Base-by-base conservation (phyloP, 1,140 invertebrate species). In the Rhopalosiphum padi region DNA sequence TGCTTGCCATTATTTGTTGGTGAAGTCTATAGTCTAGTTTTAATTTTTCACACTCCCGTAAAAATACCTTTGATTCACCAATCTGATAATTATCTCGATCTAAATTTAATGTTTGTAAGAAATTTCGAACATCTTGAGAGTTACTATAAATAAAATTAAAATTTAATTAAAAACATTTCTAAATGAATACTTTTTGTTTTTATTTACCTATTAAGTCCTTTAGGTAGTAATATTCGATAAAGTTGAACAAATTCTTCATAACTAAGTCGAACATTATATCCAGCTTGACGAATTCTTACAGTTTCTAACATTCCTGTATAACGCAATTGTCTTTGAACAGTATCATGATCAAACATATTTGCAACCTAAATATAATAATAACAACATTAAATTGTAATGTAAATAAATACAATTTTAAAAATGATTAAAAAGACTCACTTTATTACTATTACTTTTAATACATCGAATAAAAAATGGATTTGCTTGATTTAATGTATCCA, bases 281-380 rank as follows among this genome's bases (percentile, higher is more conserved):
- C 99, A 21, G 98, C 98, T 95, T 99, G 98, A 89, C 99, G 96
- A 91, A 99, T 99, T 94, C 98, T 96, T 0, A 99, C 98, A 0
- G 99, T 99, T 95, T 99, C 99, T 94, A 99, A 95, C 99, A 99
- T 99, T 89, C 99, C 99, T 0, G 99, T 99, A 95, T 99, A 99
- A 3, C 97, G 95, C 53, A 97, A 95, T 94, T 98, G 96, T 87
- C 98, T 96, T 94, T 99, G 97, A n/a, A 99, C 98, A 2, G 98
- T 98, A 93, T 98, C 98, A 94, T 99, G 98, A 95, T 99, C 98
- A 96, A 99, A 99, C 94, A 97, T 96, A 95, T 99, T 99, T 2
- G 99, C 97, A 94, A 98, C 97, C 96, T 97, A 94, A 85, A 94
- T 94, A n/a, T 77, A 6, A 51, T 60, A 53, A 88, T 8, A 43